phyloP scores from a whole-genome alignment of 1,140 invertebrate genomes.

The Mercenaria mercenaria region DNA sequence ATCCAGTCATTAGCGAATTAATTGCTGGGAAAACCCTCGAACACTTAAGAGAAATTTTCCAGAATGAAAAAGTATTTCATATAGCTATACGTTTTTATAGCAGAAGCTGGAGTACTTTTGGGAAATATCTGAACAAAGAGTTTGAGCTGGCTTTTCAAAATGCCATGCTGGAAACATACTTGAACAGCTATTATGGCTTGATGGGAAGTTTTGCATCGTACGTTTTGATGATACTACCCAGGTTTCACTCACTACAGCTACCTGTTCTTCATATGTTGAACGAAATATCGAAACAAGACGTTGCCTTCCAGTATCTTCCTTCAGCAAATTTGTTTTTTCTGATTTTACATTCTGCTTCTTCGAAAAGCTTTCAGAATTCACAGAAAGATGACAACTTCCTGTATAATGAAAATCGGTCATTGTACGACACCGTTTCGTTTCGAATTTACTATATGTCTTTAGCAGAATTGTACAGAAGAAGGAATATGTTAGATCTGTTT shows the following conservation, averaged over 20 bases:
- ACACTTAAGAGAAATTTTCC: not conserved
- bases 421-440: not conserved
- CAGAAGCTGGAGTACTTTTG: not conserved
- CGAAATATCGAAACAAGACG: not conserved
- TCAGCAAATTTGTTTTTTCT: not conserved
- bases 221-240: not conserved
- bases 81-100: not conserved
- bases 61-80: not conserved
- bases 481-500: not conserved
- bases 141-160: not conserved
- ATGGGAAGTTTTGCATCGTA: not conserved
- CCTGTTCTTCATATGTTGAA: not conserved
- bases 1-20: not conserved
- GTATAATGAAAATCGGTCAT: not conserved
- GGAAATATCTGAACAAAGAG: not conserved
- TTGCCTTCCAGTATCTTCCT: not conserved
- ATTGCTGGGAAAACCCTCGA: not conserved
- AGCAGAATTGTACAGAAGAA: not conserved
- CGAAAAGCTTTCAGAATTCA: not conserved
- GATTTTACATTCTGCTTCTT: not conserved
- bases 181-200: not conserved
- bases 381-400: too few relatives aligned
- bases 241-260: not conserved
- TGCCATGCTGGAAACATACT: not conserved
- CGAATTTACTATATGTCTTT: not conserved